Evolutionary conservation across 2,113 vertebrate genomes (phyloP), one percentile per base, ranked within the genome.

Genomic region (Anhinga anhinga): DNA sequence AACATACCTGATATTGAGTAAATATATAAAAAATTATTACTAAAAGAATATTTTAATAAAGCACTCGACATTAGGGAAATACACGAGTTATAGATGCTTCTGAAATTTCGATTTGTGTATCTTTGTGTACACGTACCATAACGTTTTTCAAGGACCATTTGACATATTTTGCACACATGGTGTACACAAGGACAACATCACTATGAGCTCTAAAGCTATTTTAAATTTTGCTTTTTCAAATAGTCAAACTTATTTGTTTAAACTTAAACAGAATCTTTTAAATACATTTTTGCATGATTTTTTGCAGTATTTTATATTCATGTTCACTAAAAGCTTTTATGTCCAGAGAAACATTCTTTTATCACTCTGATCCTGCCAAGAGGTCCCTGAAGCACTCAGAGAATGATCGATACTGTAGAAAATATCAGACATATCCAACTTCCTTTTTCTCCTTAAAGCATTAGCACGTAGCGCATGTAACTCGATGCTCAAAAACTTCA

Each of bases 81-180:
- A 62, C 5, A 25, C 3, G 10, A 71, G 16, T 42, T 59, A 20
- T 6, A 63, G 20, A 36, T 29, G 34, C 13, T 78, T 40, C 30
- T 88, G 59, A 55, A 79, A 82, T 91, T 5, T 74, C 34, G 16
- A 7, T 50, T 13, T 44, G 12, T 79, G 2, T 32, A 42, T 36
- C 18, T 44, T 56, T 34, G 6, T 34, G 10, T 42, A 78, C 3
- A 3, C 15, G 3, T 16, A 69, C 0, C 0, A 3, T 10, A 77
- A 44, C 2, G 26, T 22, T 89, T 81, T 70, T 61, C 18, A 56
- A 56, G 40, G 61, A 87, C 25, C n/a, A 19, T 15, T 29, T 44
- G 47, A 36, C 23, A n/a, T 1, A 73, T 56, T 58, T 67, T 67
- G 21, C 58, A 74, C n/a, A 27, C 9, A 27, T 15, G 44, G 7